These are phyloP conservation scores for Pantherophis guttatus DNA, from an alignment of 2,113 vertebrate species.

Conservation along the genomic window DNA sequence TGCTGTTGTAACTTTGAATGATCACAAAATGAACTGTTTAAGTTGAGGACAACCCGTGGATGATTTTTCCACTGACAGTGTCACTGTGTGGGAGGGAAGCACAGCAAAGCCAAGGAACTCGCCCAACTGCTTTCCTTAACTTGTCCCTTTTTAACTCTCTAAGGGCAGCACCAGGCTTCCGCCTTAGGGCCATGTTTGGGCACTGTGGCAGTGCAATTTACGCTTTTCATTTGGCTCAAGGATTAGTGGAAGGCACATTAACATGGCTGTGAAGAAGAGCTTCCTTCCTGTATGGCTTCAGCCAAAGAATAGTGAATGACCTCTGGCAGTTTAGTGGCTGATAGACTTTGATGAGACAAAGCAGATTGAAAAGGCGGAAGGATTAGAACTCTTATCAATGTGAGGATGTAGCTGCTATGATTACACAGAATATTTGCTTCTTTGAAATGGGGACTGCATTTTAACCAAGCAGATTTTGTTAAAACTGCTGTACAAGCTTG, in stretches of 20 bases:
- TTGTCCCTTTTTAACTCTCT: background rate
- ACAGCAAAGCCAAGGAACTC: background rate
- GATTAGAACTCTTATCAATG: background rate
- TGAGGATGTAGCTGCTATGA: background rate
- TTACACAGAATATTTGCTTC: background rate
- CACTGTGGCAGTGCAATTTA: background rate
- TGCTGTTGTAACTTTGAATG: background rate
- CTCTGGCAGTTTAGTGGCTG: background rate
- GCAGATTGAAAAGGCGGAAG: background rate
- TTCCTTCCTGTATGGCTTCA: background rate
- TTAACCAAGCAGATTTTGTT: background rate
- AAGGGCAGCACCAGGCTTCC: background rate
- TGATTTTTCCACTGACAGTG: background rate
- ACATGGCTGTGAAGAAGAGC: background rate
- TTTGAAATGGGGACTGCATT: background rate
- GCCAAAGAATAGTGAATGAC: background rate
- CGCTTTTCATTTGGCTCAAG: background rate
- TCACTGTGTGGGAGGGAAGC: background rate
- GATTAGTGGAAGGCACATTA: background rate
- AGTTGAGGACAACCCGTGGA: background rate
- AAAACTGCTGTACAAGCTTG: background rate
- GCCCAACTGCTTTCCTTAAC: background rate
- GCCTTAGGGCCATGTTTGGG: background rate
- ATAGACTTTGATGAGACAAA: background rate
- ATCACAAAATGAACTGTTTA: background rate